phyloP scores from a whole-genome alignment of 2,888 invertebrate species.

The Aproaerema taeniolella region DNA sequence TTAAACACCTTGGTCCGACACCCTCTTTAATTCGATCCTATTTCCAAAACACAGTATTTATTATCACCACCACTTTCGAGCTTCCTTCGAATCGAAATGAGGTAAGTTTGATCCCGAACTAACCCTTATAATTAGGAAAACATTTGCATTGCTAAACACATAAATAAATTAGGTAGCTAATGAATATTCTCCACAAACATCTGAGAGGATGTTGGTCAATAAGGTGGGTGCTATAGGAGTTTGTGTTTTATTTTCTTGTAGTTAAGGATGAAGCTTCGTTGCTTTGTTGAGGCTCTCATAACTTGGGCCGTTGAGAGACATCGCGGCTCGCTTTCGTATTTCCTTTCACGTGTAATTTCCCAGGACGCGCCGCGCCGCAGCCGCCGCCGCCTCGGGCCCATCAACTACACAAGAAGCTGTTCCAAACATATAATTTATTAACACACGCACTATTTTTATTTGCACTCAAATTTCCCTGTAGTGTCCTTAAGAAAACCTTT shows the following conservation, averaged over 20 bases:
- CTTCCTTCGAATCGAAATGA: background rate
- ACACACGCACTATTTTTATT: conserved; percentile 10
- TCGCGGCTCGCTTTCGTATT: conserved; percentile 29
- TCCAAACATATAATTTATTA: conserved; percentile 12
- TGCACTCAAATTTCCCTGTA: conserved; percentile 8
- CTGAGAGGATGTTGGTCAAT: background rate
- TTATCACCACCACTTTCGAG: no score
- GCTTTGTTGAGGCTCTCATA: conserved; percentile 12
- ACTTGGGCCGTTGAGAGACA: conserved; percentile 9
- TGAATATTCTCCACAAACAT: conserved; percentile 11
- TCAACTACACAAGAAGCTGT: conserved; percentile 11
- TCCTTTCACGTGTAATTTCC: conserved; percentile 45
- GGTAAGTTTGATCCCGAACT: background rate
- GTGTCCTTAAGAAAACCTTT: no score
- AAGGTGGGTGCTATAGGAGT: no score
- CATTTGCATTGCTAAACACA: background rate
- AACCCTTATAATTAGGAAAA: background rate
- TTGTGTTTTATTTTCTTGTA: background rate
- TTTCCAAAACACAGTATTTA: no score
- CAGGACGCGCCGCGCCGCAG: conserved; percentile 28
- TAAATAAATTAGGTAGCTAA: background rate
- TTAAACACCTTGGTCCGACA: background rate
- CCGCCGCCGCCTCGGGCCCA: conserved; percentile 7
- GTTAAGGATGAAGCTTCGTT: background rate
- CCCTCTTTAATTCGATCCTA: no score